Percentiles rank a stretch among this genome's conserved stretches.
phyloP scores from a whole-genome alignment of 2,113 vertebrate species.

The Phalacrocorax carbo region DNA sequence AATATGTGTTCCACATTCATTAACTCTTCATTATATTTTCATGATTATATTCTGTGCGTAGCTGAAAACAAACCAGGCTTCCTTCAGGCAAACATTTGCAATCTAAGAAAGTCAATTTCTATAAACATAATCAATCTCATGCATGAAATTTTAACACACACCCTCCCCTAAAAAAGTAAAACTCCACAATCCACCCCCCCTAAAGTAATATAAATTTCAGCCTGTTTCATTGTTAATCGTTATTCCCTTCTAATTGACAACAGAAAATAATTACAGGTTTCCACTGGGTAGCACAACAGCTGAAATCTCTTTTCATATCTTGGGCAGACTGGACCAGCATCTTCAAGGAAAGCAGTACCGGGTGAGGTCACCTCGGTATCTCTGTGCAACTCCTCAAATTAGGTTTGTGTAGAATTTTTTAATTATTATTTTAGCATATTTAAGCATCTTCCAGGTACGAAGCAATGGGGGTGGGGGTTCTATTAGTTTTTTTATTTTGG shows the following conservation, averaged over 20 bases:
- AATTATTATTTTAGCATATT: not conserved
- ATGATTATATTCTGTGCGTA: slow-evolving; percentile 45
- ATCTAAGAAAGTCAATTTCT: slow-evolving; percentile 63
- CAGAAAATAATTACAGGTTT: not conserved
- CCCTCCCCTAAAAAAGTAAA: not conserved
- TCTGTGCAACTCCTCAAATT: not conserved
- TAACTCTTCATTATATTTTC: slow-evolving; percentile 71
- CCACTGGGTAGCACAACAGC: not conserved
- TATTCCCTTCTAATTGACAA: not conserved
- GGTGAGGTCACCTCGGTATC: not conserved
- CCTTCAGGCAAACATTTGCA: slow-evolving; percentile 55
- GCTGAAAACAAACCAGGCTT: slow-evolving; percentile 55
- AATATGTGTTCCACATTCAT: slow-evolving; percentile 51
- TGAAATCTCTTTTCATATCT: not conserved
- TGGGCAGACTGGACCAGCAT: not conserved
- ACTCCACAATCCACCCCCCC: not conserved
- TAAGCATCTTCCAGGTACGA: not conserved
- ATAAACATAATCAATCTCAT: slow-evolving; percentile 60
- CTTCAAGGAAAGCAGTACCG: not conserved
- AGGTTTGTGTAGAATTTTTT: not conserved
- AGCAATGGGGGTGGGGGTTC: not conserved
- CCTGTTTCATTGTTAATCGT: not conserved
- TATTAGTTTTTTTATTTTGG: not conserved
- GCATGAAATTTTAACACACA: slow-evolving; percentile 47
- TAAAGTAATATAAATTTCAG: not conserved